Evolutionary conservation across 2,113 vertebrate species (phyloP).

Genomic region (Hypocryptadius cinnamomeus): DNA sequence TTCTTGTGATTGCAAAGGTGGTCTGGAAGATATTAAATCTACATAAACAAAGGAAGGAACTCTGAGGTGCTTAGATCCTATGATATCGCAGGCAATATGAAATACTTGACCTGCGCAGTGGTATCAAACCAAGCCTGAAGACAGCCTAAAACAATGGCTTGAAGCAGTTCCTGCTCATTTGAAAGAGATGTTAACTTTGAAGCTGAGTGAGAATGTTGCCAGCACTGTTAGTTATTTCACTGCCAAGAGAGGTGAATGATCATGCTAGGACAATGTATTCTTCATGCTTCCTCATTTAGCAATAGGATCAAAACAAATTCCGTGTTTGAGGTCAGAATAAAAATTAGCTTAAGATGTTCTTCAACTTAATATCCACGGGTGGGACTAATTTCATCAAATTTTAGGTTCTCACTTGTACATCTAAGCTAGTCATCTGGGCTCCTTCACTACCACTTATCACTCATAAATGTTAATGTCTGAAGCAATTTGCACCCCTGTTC

Average conservation of each 20-base stretch:
- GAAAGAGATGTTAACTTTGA: conserved; percentile 30
- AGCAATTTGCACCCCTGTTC: background rate
- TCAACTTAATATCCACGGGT: background rate
- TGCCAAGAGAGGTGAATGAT: conserved; percentile 26
- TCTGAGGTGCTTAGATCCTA: background rate
- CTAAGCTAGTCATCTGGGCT: background rate
- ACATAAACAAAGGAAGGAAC: background rate
- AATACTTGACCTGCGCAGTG: background rate
- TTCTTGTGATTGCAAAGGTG: background rate
- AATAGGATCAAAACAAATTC: conserved; percentile 15
- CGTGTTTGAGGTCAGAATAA: background rate
- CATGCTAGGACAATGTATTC: background rate
- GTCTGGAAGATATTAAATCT: background rate
- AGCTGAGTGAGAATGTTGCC: background rate
- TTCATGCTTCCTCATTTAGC: conserved; percentile 4
- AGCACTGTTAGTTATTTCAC: background rate
- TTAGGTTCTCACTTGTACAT: background rate
- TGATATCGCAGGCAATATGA: background rate
- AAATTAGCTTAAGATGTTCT: background rate
- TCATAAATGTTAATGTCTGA: background rate
- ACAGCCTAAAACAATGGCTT: conserved; percentile 4
- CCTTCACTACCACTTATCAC: background rate
- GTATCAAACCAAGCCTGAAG: conserved; percentile 10
- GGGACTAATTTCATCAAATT: background rate
- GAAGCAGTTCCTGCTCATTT: conserved; percentile 26